Evolutionary conservation across 2,113 vertebrate genomes (phyloP).

Genomic region (Montifringilla adamsi): DNA sequence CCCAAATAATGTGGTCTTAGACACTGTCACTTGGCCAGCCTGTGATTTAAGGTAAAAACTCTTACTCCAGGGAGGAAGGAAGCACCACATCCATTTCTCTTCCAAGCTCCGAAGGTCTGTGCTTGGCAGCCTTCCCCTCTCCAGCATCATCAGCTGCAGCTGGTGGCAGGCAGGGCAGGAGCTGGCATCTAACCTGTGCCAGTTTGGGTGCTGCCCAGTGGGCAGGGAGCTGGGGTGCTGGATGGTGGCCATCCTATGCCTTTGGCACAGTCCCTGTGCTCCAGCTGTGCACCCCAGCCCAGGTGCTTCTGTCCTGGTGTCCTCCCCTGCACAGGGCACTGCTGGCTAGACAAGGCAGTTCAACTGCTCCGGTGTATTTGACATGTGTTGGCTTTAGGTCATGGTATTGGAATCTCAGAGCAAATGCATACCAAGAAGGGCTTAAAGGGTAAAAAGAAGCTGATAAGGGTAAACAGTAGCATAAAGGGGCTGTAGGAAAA

Average conservation of each 20-base stretch:
- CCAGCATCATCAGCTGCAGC: background rate
- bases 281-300: background rate
- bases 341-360: background rate
- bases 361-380: background rate
- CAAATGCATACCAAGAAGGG: background rate
- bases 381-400: background rate
- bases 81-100: background rate
- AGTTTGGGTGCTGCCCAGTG: background rate
- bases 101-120: background rate
- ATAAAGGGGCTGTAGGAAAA: background rate
- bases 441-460: background rate
- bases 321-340: rapidly evolving
- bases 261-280: background rate
- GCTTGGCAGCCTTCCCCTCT: background rate
- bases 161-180: background rate
- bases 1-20: background rate
- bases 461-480: background rate
- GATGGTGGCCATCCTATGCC: background rate
- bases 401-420: background rate
- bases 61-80: background rate
- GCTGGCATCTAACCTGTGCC: background rate
- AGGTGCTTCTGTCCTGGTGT: background rate
- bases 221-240: background rate
- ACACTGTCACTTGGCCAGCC: background rate
- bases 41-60: background rate